Base-by-base conservation (phyloP, 1,140 invertebrate genomes). In the Ridgeia piscesae region DNA sequence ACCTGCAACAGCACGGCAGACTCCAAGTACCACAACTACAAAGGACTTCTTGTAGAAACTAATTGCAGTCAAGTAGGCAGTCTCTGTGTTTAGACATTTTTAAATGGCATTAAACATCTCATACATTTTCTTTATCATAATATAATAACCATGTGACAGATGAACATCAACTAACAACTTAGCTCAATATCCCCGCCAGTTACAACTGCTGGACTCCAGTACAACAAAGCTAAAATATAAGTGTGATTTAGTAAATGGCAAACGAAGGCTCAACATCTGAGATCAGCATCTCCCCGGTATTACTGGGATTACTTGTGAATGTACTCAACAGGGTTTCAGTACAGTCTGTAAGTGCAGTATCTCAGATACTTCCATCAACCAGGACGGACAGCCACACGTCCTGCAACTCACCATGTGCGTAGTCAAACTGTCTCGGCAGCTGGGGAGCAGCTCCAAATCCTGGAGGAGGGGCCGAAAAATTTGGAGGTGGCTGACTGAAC, bases 361-460 rank as follows among this genome's bases (percentile, higher is more conserved):
- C 11, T 42, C 11, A 77, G 27, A 9, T 77, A 31, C 17, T 2
- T 27, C 58, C 17, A 77, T 77, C 14, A 17, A 91, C 17, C 11
- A 31, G 34, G 6, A 89, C 9, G 33, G 8, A 89, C 9, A 89
- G 58, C 88, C 34, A 77, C 31, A 21, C 91, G 88, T 33, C 50
- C 58, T 33, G 34, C 90, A 88, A 92, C 91, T 91, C 92, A 91
- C 94, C 94, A 92, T 94, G 94, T 88, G 93, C 93, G 92, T 94
- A 95, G 50, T 95, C 94, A 94, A 95, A 94, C 94, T 94, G 94
- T 92, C 94, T 94, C 50, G 94, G 94, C 34, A 93, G 92, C 31
- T 90, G 92, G 90, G 92, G 94, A 88, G 93, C 93, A 90, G 89
- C 92, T 27, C 58, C 58, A 35, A 93, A 89, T 21, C 92, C 92